Evolutionary conservation across 1,140 invertebrate genomes (phyloP).

Genomic region (Penaeus indicus): DNA sequence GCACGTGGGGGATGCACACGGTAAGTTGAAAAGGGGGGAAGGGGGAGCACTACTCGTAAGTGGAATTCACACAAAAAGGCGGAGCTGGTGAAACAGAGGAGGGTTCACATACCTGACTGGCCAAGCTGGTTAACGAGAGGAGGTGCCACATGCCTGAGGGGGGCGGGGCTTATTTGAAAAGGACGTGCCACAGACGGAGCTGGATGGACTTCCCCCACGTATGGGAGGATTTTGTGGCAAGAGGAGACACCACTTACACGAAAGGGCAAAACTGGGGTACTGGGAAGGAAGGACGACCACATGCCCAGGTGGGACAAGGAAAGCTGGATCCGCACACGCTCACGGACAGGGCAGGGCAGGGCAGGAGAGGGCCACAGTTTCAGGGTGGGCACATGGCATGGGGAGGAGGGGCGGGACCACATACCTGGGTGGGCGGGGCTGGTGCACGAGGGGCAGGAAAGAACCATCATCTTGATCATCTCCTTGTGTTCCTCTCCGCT

Average conservation of each 20-base stretch:
- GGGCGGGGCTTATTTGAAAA: not conserved
- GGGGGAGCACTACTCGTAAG: no score
- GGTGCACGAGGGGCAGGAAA: slow-evolving; percentile 65
- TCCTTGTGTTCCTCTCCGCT: slow-evolving; percentile 66
- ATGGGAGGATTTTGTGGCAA: no score
- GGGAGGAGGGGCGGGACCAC: slow-evolving; percentile 7
- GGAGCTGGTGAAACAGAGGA: no score
- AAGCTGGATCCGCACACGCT: not conserved
- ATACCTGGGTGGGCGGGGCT: slow-evolving; percentile 59
- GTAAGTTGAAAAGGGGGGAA: no score
- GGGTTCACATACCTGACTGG: no score
- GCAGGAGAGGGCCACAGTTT: not conserved
- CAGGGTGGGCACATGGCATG: not conserved
- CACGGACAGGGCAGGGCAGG: not conserved
- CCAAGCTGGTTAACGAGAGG: no score
- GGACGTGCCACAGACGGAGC: not conserved
- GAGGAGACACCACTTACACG: no score
- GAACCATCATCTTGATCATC: slow-evolving; percentile 66
- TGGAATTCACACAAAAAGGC: no score
- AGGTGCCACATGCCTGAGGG: not conserved
- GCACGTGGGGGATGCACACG: no score
- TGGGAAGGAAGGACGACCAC: not conserved
- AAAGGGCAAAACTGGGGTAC: not conserved
- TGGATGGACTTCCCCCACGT: no score
- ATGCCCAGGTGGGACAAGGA: not conserved